Percentiles rank a stretch among this genome's conserved stretches.
phyloP scores from a whole-genome alignment of 2,113 vertebrate genomes.

The Pelecanoides urinatrix region DNA sequence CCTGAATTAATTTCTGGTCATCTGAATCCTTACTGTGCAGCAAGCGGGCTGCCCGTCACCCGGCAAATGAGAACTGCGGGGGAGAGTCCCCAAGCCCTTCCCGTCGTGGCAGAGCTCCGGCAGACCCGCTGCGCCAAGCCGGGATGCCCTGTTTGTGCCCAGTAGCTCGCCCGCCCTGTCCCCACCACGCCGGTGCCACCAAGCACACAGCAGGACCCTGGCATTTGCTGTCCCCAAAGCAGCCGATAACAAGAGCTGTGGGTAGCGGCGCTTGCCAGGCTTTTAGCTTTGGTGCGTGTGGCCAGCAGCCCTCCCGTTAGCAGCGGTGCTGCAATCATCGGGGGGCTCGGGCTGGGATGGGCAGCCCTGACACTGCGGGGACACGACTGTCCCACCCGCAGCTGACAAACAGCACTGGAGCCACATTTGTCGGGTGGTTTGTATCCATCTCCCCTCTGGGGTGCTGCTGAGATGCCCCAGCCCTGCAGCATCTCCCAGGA shows the following conservation, averaged over 20 bases:
- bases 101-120: not conserved
- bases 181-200: not conserved
- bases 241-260: not conserved
- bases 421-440: accelerated
- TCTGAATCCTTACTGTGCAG: not conserved
- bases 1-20: not conserved
- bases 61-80: not conserved
- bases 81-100: not conserved
- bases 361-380: not conserved
- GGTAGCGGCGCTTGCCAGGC: not conserved
- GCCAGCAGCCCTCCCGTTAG: not conserved
- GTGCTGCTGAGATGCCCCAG: not conserved
- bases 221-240: not conserved
- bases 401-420: not conserved
- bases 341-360: not conserved
- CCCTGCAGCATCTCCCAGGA: not conserved
- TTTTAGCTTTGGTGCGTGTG: not conserved
- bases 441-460: not conserved
- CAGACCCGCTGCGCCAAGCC: accelerated
- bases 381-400: not conserved
- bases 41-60: not conserved
- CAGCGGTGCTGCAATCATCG: not conserved
- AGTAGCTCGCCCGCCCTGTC: accelerated
- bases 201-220: not conserved
- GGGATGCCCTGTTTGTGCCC: not conserved